Evolutionary conservation across 2,888 invertebrate species (phyloP).

Genomic region (Athalia rosae): DNA sequence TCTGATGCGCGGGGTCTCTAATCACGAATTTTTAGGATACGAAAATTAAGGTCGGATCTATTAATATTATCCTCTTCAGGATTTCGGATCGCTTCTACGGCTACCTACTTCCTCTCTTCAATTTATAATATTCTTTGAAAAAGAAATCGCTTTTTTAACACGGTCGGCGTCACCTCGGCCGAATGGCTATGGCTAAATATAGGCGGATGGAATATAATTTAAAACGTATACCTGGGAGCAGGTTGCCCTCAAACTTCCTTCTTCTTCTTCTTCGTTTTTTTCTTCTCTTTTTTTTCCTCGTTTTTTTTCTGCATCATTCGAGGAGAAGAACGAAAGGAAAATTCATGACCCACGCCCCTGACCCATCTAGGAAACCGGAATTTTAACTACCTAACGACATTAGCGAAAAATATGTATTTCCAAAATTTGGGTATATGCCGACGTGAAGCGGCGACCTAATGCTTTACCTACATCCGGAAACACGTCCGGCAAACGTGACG

Average conservation of each 20-base stretch:
- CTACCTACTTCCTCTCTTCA: no score
- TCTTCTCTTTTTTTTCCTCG: no score
- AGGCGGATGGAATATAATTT: constrained; percentile 33
- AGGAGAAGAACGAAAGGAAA: neutral
- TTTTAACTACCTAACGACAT: no score
- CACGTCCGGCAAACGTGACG: constrained; percentile 62
- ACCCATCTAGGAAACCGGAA: constrained; percentile 10
- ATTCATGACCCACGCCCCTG: neutral
- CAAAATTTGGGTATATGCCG: neutral
- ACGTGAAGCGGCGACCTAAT: constrained; percentile 53
- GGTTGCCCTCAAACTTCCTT: neutral
- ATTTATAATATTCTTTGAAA: no score
- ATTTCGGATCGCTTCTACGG: neutral
- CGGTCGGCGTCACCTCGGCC: constrained; percentile 23
- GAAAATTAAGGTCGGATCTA: neutral
- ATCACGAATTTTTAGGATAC: no score
- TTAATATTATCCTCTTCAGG: constrained; percentile 2
- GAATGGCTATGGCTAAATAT: neutral
- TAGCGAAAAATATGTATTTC: neutral
- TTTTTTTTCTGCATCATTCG: no score
- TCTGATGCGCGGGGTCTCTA: no score
- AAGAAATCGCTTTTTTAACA: constrained; percentile 13
- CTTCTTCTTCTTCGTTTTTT: no score
- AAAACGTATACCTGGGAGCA: constrained; percentile 32
- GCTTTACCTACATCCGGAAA: constrained; percentile 58